These are phyloP conservation scores for Leuciscus idus DNA, from an alignment of 2,113 vertebrate genomes.

Conservation along the genomic window DNA sequence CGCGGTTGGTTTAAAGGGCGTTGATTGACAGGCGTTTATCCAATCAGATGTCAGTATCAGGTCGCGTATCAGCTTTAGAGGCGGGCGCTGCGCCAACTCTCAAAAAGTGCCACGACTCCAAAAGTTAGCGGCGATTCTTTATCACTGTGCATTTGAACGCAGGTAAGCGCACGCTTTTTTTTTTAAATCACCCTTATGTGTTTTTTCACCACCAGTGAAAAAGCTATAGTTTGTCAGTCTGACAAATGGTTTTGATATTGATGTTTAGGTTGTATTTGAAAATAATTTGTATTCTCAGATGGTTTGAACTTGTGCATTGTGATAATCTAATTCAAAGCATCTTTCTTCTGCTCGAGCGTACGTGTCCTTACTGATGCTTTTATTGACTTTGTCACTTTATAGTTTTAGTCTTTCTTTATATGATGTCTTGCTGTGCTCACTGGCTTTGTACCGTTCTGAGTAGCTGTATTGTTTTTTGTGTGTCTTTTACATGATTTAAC, in stretches of 20 bases:
- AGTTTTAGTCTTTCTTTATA: not conserved
- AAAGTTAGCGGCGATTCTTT: slow-evolving; percentile 57
- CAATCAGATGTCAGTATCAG: slow-evolving; percentile 50
- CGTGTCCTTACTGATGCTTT: slow-evolving; percentile 5
- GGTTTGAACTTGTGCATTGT: not conserved
- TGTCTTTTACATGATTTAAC: slow-evolving; percentile 1
- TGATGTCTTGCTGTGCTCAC: not conserved
- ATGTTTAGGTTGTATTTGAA: not conserved
- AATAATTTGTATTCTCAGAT: not conserved
- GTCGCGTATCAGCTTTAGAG: slow-evolving; percentile 30
- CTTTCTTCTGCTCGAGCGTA: not conserved
- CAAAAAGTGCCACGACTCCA: slow-evolving; percentile 79
- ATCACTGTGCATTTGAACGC: slow-evolving; percentile 41
- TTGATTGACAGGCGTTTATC: slow-evolving; percentile 53
- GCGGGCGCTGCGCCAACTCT: slow-evolving; percentile 58
- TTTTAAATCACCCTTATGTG: not conserved
- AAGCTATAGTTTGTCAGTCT: not conserved
- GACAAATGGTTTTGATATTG: not conserved
- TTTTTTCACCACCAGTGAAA: not conserved
- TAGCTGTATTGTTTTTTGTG: not conserved
- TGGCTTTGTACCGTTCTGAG: not conserved
- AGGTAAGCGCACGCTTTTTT: slow-evolving; percentile 50
- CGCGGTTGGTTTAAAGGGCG: slow-evolving; percentile 49
- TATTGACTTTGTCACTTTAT: not conserved
- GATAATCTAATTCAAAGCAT: not conserved